Conservation (phyloP, 2,113 vertebrate genomes). For the Colinus virginianus region DNA sequence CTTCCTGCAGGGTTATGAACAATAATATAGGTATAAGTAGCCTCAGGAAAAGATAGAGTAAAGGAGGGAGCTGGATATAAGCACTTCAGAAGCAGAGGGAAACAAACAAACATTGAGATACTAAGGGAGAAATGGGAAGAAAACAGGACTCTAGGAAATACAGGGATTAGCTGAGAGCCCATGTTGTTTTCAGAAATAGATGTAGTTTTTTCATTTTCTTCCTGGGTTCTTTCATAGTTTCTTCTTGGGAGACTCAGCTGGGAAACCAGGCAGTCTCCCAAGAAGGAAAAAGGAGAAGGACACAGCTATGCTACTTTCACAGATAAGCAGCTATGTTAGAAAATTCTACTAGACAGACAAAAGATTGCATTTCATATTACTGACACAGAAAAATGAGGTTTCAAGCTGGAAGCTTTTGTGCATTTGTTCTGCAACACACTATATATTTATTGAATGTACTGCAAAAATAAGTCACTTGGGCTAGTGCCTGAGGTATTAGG, state of each 20-base stretch:
- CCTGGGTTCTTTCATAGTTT: too few species aligned
- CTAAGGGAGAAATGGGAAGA: neutral
- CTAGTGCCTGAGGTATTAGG: neutral
- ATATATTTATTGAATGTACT: neutral
- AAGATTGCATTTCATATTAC: neutral
- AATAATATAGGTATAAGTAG: neutral
- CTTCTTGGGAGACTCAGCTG: too few species aligned
- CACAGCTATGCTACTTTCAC: neutral
- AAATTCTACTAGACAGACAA: neutral
- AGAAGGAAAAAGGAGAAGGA: neutral
- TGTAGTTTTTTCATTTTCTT: too few species aligned
- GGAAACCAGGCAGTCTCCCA: neutral
- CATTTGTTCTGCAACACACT: neutral
- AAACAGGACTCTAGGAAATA: neutral
- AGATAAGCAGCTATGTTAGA: neutral
- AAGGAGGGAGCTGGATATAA: neutral
- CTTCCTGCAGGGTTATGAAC: conserved; percentile 8
- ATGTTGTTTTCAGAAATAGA: neutral
- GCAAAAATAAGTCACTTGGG: neutral
- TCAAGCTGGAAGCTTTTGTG: neutral
- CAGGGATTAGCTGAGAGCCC: neutral
- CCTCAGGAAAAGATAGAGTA: neutral
- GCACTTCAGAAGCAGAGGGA: neutral
- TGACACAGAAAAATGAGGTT: neutral
- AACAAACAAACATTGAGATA: neutral